phyloP scores from a whole-genome alignment of 2,797 vertebrate species.

The Pantherophis alleghaniensis region DNA sequence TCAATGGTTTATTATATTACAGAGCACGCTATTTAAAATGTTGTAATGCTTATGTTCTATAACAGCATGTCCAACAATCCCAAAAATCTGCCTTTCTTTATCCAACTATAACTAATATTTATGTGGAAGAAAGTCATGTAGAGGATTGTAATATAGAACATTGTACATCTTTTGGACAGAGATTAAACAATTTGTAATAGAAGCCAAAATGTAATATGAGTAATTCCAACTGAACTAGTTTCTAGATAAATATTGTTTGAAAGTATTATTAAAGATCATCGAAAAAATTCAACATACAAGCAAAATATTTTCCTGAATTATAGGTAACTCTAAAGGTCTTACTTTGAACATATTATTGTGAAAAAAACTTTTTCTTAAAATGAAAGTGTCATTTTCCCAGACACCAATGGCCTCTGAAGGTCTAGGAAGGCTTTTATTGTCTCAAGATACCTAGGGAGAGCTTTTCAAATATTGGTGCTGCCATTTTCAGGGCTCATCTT shows the following conservation, averaged over 20 bases:
- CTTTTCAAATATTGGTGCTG: no score
- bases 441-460: no score
- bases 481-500: no score
- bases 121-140: neutral
- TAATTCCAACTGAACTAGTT: neutral
- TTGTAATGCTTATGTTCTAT: neutral
- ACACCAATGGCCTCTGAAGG: no score
- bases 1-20: neutral
- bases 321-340: neutral
- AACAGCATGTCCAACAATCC: neutral
- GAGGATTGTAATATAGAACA: neutral
- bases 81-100: neutral
- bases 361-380: neutral
- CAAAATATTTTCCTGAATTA: neutral
- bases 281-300: neutral
- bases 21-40: neutral
- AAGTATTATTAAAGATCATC: neutral
- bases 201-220: neutral
- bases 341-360: neutral
- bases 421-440: no score
- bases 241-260: neutral
- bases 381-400: neutral
- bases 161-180: neutral
- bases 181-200: neutral
- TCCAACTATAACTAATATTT: neutral